A percentile compares a stretch with the other conserved stretches of the same genome.
These are phyloP conservation scores for Drosophila borborema DNA, from an alignment of 2,888 invertebrate genomes.

Conservation along the genomic window DNA sequence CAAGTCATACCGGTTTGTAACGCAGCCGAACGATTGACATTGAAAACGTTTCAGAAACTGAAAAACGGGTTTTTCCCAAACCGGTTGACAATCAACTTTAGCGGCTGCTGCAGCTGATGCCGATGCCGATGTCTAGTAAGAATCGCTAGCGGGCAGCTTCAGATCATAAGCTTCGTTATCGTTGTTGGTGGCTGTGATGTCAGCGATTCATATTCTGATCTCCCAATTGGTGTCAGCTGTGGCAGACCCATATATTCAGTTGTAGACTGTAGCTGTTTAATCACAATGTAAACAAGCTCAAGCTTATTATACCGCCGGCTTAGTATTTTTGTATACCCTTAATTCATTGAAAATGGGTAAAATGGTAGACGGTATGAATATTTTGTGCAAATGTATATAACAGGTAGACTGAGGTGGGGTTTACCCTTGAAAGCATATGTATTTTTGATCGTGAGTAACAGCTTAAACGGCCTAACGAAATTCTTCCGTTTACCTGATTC, in stretches of 20 bases:
- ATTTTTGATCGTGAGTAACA: neutral
- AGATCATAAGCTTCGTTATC: slow-evolving; percentile 24
- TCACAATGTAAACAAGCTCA: slow-evolving; percentile 63
- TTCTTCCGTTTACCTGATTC: neutral
- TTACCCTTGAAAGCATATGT: too few species aligned
- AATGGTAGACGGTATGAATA: neutral
- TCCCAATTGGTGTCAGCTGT: slow-evolving; percentile 11
- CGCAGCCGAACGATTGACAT: slow-evolving; percentile 64
- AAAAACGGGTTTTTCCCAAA: slow-evolving; percentile 70
- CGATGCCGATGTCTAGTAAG: slow-evolving; percentile 45
- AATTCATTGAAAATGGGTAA: neutral
- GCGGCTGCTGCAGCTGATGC: slow-evolving; percentile 36
- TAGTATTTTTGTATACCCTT: neutral
- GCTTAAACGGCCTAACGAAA: neutral
- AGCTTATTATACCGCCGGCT: slow-evolving; percentile 53
- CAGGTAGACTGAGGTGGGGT: neutral
- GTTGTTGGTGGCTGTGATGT: slow-evolving; percentile 45
- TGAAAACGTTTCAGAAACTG: slow-evolving; percentile 66
- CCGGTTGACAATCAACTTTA: slow-evolving; percentile 66
- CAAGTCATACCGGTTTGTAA: slow-evolving; percentile 34
- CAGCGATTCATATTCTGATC: slow-evolving; percentile 31
- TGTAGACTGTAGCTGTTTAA: slow-evolving; percentile 47
- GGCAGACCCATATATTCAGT: slow-evolving; percentile 33
- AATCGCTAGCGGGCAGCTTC: slow-evolving; percentile 47
- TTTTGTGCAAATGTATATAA: neutral